Evolutionary conservation across 2,888 invertebrate species (phyloP), one percentile per base, ranked within the genome.

Genomic region (Hirtodrosophila alboralis): DNA sequence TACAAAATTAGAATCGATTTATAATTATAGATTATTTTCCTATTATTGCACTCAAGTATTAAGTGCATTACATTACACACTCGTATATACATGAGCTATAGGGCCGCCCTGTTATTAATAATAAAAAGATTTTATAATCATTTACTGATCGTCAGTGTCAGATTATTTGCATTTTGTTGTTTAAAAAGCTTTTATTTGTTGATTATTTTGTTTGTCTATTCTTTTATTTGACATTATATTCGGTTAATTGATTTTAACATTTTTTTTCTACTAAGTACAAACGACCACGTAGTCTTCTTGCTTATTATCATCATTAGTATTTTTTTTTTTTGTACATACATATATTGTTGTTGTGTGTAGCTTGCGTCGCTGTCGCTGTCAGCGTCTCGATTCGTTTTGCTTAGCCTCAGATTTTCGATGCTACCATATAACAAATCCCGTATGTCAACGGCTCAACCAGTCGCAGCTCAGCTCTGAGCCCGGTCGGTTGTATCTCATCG

Each of bases 381-480:
- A 51, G 31, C 54, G 40, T 18, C 49, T 31, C 18, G 5, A n/a
- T n/a, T 21, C 3, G 18, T 5, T 21, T 21, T 34, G 30, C 49
- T 38, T 26, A 28, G 52, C 36, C 36, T 58, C 38, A 48, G 57
- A 36, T 44, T 54, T 62, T 51, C 45, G 37, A 34, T 37, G 67
- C 54, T 58, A 72, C 44, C 44, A 65, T 69, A 74, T 81, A 83
- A 73, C 65, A 59, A 71, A 84, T 76, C 80, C 76, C 57, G 63
- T 58, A 44, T 59, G 41, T 44, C 66, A 41, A 30, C 67, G 43
- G 38, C 48, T 30, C 44, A 80, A 76, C 75, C 80, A 80, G 86
- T 81, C 74, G 68, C 65, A 54, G 84, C 84, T 76, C 62, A 74
- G 60, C 74, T 61, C 64, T 74, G 81, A 76, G 71, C 65, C 60